Evolutionary conservation across 2,113 vertebrate genomes (phyloP), one percentile per base, ranked within the genome.

Genomic region (Campylorhamphus procurvoides): DNA sequence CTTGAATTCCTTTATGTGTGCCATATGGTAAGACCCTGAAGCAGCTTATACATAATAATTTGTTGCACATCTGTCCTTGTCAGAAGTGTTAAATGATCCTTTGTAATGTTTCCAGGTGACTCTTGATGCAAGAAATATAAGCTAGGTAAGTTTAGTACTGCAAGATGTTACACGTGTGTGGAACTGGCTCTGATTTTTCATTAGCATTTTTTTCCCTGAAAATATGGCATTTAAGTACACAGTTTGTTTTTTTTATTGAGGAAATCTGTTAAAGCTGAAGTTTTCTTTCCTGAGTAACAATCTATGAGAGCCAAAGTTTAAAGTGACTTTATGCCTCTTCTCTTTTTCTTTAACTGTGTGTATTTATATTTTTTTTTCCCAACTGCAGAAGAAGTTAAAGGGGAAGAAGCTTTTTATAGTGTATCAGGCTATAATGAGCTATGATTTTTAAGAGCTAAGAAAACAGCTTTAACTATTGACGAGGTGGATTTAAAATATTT

Each of bases 401-500:
- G 33, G 33, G 52, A 90, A 87, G 76, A 90, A 81, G 80, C 60
- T 92, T 92, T 95, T 92, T 92, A 40, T 78, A 78, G 68, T 93
- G 60, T 92, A 59, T 20, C 40, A 84, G 60, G 29, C 64, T 89
- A 44, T 87, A 96, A 94, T 59, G 74, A 93, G 39, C 90, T 87
- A 86, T 92, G 91, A 95, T 96, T 96, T 95, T 95, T 84, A 89
- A 77, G 73, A 87, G 52, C 89, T 92, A 67, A 89, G 86, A 78
- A 93, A 96, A 78, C 83, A 92, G 15, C 33, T 81, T 90, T 93
- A 96, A 90, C 89, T 94, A 90, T 92, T 92, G 94, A 93, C 40
- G 28, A 95, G 73, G 80, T 93, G 52, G 91, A 89, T 94, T 92
- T 81, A 47, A 95, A 95, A 87, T 93, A 93, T 93, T 97, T 97